A percentile compares a stretch with the other conserved stretches of the same genome.
These are phyloP conservation scores for Hypomecis punctinalis DNA, from an alignment of 2,888 invertebrate genomes.

Conservation along the genomic window DNA sequence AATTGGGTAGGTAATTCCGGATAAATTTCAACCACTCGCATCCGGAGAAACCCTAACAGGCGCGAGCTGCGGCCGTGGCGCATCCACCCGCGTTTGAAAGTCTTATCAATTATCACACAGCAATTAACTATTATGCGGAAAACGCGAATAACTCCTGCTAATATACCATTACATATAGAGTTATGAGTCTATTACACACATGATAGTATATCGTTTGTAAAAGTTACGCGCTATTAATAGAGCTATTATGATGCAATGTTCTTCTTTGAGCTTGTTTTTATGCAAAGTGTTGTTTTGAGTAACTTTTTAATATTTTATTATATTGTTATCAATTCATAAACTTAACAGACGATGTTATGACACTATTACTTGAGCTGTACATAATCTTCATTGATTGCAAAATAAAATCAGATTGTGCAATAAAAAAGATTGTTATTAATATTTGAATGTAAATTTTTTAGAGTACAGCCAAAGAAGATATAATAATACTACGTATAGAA, in stretches of 20 bases:
- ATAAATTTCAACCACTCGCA: conserved; percentile 4
- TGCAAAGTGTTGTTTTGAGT: not conserved
- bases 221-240: conserved; percentile 10
- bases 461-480: no score
- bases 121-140: conserved; percentile 32
- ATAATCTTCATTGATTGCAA: no score
- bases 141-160: conserved; percentile 25
- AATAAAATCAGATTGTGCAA: no score
- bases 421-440: no score
- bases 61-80: conserved; percentile 14
- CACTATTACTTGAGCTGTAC: no score
- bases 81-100: conserved; percentile 39
- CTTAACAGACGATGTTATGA: no score
- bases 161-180: conserved; percentile 30
- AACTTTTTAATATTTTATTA: no score
- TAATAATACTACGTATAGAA: no score
- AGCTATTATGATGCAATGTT: conserved; percentile 3
- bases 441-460: no score
- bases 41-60: conserved; percentile 29
- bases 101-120: conserved; percentile 43
- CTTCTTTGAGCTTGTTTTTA: conserved; percentile 1
- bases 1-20: conserved; percentile 7
- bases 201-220: conserved; percentile 16
- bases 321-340: no score
- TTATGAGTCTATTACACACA: conserved; percentile 14